Conservation (phyloP, 2,888 invertebrate genomes). For the Diabrotica balteata region DNA sequence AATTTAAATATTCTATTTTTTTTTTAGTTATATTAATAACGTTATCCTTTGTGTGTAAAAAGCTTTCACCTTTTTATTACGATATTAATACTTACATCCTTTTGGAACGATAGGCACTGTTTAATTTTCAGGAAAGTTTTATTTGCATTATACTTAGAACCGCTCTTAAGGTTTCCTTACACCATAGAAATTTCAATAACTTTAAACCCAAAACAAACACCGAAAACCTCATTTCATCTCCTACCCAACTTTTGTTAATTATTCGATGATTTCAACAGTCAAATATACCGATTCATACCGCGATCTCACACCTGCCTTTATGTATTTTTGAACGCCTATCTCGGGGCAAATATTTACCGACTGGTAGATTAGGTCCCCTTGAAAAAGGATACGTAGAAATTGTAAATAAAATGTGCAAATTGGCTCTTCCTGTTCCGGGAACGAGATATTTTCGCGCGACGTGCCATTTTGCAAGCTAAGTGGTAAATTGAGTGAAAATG, state of each 20-base stretch:
- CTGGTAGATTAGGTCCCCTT: constrained; percentile 29
- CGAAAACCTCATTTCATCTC: no score
- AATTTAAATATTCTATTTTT: no score
- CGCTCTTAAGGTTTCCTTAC: no score
- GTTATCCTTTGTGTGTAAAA: no score
- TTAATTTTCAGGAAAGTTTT: no score
- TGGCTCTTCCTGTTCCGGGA: constrained; percentile 14
- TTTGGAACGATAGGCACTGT: no score
- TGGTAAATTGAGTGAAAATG: neutral
- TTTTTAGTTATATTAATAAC: no score
- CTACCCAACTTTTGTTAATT: neutral
- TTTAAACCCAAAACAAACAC: no score
- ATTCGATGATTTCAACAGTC: constrained; percentile 1
- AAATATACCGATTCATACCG: neutral
- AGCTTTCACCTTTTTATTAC: no score
- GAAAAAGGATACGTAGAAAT: constrained; percentile 9
- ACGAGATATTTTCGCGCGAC: neutral
- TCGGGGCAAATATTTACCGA: constrained; percentile 33
- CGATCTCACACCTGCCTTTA: constrained; percentile 30
- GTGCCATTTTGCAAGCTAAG: neutral
- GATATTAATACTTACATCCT: no score
- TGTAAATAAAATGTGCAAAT: constrained; percentile 17
- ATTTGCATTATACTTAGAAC: no score
- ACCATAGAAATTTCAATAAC: no score
- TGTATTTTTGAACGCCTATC: constrained; percentile 20